Base-by-base conservation (phyloP, 1,140 invertebrate species). In the Chionoecetes opilio region DNA sequence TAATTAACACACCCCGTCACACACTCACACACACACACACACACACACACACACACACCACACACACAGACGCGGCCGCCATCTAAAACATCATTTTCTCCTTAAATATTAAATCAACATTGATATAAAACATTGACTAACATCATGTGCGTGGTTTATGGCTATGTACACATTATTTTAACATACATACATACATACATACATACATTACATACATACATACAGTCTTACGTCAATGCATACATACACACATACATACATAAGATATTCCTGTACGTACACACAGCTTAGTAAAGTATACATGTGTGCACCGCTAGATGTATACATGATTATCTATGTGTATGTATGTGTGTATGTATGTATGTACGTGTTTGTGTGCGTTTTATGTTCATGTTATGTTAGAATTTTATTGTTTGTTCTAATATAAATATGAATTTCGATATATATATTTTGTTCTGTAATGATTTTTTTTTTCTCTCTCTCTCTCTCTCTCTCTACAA, bases 141-240 rank as follows among this genome's bases (percentile, higher is more conserved):
- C 63, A 75, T 75, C 21, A n/a, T n/a, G 0, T 75, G 21, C n/a
- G 21, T 53, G 21, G 21, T 53, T n/a, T 75, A n/a, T 26, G 63
- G 8, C n/a, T 75, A 75, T 75, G 1, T 75, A 75, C 63, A 75
- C 53, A 63, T 63, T 26, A 63, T 63, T 26, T 63, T 26, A 14
- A 46, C 41, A 46, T 46, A 46, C 41, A 46, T 46, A 6, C 17
- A 63, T n/a, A 75, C 63, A 75, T 75, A 75, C 63, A 75, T 75
- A 75, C 63, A 75, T 75, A 75, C 63, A 75, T n/a, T 53, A 53
- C 46, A 53, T 53, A 84, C 32, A 84, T 84, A 84, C 32, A 82
- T 82, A 82, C 31, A 82, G n/a, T n/a, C n/a, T n/a, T 14, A 46
- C 41, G 14, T 46, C 5, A 5, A 9, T 63, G 26, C 53, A 63